Evolutionary conservation across 1,140 invertebrate species (phyloP).

Genomic region (Stegodyphus dumicola): DNA sequence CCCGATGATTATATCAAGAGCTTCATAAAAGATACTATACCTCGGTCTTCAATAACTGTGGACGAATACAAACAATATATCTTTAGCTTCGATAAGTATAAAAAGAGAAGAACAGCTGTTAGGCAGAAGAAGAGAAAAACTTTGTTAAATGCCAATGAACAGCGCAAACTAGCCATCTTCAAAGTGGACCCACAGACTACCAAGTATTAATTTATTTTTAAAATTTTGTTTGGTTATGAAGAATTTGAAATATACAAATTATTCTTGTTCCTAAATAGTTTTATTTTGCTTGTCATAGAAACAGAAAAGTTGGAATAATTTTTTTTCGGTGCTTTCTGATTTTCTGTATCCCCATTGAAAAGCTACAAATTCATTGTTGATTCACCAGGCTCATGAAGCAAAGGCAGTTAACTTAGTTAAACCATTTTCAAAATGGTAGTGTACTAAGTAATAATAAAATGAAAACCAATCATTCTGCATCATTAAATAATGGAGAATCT

Average conservation of each 20-base stretch:
- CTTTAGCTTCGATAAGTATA: conserved; percentile 6
- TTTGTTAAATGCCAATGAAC: conserved; percentile 14
- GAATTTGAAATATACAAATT: too few species aligned
- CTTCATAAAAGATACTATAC: neutral
- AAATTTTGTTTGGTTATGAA: neutral
- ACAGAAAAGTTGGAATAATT: neutral
- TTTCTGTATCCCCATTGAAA: neutral
- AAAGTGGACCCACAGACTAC: conserved; percentile 21
- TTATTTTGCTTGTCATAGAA: too few species aligned
- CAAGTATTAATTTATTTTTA: conserved; percentile 13
- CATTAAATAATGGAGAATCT: too few species aligned
- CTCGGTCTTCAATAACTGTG: neutral
- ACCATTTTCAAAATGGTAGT: too few species aligned
- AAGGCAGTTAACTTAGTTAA: too few species aligned
- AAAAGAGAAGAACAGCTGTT: conserved; percentile 1
- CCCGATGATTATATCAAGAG: neutral
- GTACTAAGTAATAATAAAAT: too few species aligned
- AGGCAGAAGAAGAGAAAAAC: conserved; percentile 3
- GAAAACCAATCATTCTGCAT: too few species aligned
- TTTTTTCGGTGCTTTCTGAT: neutral
- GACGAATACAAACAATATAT: conserved; percentile 13
- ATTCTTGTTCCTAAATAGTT: too few species aligned
- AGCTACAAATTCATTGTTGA: too few species aligned
- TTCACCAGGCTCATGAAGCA: too few species aligned
- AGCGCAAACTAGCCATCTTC: conserved; percentile 4